Conservation (phyloP, 2,797 vertebrate species). For the Poecilia velifera region DNA sequence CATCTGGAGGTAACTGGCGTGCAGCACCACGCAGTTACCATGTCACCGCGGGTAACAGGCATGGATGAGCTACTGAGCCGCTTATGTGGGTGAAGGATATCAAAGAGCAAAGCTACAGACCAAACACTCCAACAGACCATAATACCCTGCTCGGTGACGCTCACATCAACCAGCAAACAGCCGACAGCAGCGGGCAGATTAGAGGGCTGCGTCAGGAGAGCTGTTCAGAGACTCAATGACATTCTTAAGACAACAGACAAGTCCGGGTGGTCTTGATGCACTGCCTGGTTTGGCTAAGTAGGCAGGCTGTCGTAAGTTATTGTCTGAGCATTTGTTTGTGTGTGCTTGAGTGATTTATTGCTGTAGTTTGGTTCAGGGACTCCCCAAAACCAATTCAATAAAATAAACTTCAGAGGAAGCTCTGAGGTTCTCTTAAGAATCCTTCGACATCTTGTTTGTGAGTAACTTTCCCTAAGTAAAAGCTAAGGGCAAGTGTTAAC, state of each 20-base stretch:
- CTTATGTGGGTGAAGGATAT: slow-evolving; percentile 76
- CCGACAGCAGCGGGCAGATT: slow-evolving; percentile 70
- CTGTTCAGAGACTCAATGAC: slow-evolving; percentile 74
- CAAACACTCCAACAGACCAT: slow-evolving; percentile 73
- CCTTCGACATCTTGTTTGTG: slow-evolving; percentile 41
- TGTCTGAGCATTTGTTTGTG: slow-evolving; percentile 28
- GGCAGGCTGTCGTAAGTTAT: slow-evolving; percentile 49
- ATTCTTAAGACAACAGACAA: slow-evolving; percentile 78
- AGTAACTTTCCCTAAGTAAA: slow-evolving; percentile 21
- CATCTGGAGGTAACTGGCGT: slow-evolving; percentile 51
- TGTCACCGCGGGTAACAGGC: slow-evolving; percentile 61
- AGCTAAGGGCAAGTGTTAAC: slow-evolving; percentile 43
- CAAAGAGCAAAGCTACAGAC: slow-evolving; percentile 78
- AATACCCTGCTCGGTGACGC: slow-evolving; percentile 73
- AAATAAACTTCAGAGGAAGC: slow-evolving; percentile 53
- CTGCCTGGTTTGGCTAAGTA: slow-evolving; percentile 56
- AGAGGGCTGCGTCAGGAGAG: slow-evolving; percentile 66
- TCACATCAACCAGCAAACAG: slow-evolving; percentile 68
- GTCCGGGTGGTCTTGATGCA: slow-evolving; percentile 68
- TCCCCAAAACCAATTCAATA: slow-evolving; percentile 60
- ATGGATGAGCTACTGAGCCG: slow-evolving; percentile 69
- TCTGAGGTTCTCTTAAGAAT: slow-evolving; percentile 44
- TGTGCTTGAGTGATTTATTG: slow-evolving; percentile 48
- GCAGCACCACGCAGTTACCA: slow-evolving; percentile 35
- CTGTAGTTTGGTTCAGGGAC: slow-evolving; percentile 52